Evolutionary conservation across 2,888 invertebrate species (phyloP).

Genomic region (Cheilosia vernalis): DNA sequence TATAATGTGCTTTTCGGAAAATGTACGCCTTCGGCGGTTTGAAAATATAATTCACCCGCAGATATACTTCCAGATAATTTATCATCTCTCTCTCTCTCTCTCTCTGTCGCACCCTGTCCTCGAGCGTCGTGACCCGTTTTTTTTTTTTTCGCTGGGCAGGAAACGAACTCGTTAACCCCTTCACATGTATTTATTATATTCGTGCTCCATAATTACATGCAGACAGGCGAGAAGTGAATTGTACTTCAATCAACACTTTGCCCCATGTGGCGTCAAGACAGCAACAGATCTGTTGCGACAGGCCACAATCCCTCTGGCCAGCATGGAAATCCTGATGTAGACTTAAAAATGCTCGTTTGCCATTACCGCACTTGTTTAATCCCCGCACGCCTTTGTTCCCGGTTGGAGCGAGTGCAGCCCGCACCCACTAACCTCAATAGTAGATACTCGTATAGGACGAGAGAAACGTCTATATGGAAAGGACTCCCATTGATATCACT

Average conservation of each 20-base stretch:
- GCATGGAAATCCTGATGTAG: neutral
- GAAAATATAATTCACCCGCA: slow-evolving; percentile 35
- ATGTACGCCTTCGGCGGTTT: slow-evolving; percentile 16
- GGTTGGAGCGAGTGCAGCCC: neutral
- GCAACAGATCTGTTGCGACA: slow-evolving; percentile 5
- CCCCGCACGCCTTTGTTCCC: neutral
- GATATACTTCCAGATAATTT: slow-evolving; percentile 20
- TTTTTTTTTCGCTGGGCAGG: neutral
- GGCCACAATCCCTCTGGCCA: neutral
- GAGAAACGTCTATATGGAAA: neutral
- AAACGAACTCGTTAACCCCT: neutral
- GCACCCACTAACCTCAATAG: slow-evolving; percentile 24
- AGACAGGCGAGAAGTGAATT: slow-evolving; percentile 42
- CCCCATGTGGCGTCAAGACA: slow-evolving; percentile 13
- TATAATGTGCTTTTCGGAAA: neutral
- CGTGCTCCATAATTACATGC: slow-evolving; percentile 48
- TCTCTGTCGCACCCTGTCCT: neutral
- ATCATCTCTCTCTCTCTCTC: slow-evolving; percentile 1
- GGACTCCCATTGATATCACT: slow-evolving; percentile 38
- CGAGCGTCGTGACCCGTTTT: slow-evolving; percentile 5
- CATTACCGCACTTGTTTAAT: neutral
- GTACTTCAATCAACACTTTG: slow-evolving; percentile 49
- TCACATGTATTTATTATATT: slow-evolving; percentile 17
- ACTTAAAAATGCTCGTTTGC: neutral
- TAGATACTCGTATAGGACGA: neutral